Conservation (phyloP, 2,113 vertebrate species). For the Capreolus pygargus region DNA sequence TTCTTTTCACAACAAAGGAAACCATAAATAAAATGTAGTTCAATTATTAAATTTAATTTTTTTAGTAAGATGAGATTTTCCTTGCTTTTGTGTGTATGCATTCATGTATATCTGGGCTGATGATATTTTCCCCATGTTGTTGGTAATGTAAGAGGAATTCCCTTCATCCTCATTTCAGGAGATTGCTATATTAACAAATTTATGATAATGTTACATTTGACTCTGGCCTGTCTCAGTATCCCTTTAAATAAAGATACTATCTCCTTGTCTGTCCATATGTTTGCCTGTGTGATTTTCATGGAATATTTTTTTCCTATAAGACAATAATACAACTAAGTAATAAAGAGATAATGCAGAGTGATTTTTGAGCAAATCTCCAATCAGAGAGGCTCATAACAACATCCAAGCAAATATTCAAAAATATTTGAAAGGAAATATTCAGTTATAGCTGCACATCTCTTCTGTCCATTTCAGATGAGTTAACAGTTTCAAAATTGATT, state of each 20-base stretch:
- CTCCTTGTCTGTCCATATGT: not conserved
- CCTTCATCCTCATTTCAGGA: not conserved
- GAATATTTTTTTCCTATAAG: not conserved
- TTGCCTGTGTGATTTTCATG: not conserved
- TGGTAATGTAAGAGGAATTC: not conserved
- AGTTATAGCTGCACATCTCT: not conserved
- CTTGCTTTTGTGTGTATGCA: not conserved
- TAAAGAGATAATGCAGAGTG: not conserved
- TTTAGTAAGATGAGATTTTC: not conserved
- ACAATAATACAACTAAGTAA: not conserved
- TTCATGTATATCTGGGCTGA: not conserved
- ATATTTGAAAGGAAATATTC: not conserved
- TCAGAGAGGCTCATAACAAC: not conserved
- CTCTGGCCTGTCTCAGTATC: not conserved
- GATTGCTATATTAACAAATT: not conserved
- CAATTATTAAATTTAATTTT: not conserved
- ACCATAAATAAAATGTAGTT: not conserved
- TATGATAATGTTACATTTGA: not conserved
- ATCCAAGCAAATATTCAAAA: not conserved
- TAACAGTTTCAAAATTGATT: not conserved
- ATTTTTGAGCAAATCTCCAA: not conserved
- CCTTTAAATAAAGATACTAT: not conserved
- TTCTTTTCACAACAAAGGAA: not conserved
- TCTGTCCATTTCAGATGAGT: not conserved
- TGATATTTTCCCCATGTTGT: not conserved